Conservation (phyloP, 1,140 invertebrate genomes). For the Ditylenchus dipsaci region DNA sequence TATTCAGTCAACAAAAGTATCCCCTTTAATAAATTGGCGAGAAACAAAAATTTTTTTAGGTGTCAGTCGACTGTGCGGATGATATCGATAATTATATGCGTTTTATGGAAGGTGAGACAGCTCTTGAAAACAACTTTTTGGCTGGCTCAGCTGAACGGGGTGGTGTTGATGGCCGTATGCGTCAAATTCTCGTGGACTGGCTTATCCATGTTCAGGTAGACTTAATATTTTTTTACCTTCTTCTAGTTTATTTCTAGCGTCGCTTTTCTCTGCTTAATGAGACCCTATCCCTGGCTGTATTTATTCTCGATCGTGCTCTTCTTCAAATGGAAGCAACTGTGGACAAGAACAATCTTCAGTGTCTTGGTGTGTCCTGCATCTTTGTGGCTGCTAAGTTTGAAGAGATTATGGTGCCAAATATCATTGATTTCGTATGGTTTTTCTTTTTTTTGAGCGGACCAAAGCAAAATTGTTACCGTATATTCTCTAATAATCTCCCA, state of each 20-base stretch:
- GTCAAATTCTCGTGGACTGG: constrained; percentile 85
- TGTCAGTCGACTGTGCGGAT: constrained; percentile 6
- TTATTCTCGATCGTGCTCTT: constrained; percentile 71
- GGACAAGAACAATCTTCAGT: constrained; percentile 21
- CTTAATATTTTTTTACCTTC: background rate
- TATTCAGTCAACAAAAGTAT: too few species aligned
- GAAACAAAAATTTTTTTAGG: background rate
- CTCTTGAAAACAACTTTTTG: constrained; percentile 10
- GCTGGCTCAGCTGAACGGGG: background rate
- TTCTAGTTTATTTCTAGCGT: background rate
- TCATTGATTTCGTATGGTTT: constrained; percentile 58
- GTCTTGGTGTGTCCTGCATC: constrained; percentile 43
- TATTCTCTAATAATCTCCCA: too few species aligned
- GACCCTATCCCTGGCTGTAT: constrained; percentile 69
- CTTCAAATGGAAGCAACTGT: constrained; percentile 12
- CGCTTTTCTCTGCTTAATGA: constrained; percentile 78
- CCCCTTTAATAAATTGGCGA: constrained; percentile 4
- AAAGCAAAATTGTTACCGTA: too few species aligned
- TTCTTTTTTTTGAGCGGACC: too few species aligned
- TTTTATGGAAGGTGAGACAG: constrained; percentile 2
- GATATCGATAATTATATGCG: constrained; percentile 23
- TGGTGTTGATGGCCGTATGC: constrained; percentile 65
- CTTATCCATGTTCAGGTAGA: constrained; percentile 79
- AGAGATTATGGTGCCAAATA: constrained; percentile 61
- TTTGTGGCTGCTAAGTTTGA: constrained; percentile 60